Evolutionary conservation across 1,140 invertebrate genomes (phyloP).

Genomic region (Cardiocondyla obscurior): DNA sequence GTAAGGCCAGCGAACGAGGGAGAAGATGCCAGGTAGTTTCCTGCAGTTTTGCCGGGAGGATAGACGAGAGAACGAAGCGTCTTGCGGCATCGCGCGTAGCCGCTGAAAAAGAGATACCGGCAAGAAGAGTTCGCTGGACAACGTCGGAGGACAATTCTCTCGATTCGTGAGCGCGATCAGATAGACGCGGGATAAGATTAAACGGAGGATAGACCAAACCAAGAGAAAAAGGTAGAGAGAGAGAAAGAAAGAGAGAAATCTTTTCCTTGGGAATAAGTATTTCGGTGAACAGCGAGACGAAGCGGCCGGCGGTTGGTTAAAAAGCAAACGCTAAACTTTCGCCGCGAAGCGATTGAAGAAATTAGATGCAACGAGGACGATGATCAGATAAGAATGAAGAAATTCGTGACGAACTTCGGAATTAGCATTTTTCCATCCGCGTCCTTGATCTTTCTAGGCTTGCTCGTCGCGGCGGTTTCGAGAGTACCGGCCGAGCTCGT

Average conservation of each 20-base stretch:
- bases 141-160: constrained; percentile 26
- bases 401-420: background rate
- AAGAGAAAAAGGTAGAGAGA: background rate
- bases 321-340: background rate
- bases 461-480: background rate
- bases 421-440: background rate
- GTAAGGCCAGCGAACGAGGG: background rate
- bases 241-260: background rate
- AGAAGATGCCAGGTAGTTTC: constrained; percentile 12
- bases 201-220: background rate
- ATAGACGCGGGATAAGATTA: constrained; percentile 47
- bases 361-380: constrained; percentile 17
- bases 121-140: constrained; percentile 26
- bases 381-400: constrained; percentile 46
- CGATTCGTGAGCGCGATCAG: constrained; percentile 28
- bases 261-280: background rate
- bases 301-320: background rate
- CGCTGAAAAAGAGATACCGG: constrained; percentile 6
- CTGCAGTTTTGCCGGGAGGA: background rate
- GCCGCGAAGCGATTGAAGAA: constrained; percentile 22
- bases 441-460: constrained; percentile 6
- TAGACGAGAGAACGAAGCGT: background rate
- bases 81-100: background rate
- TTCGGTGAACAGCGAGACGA: background rate
- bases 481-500: background rate